Evolutionary conservation across 92 coral and sea anemone genomes (phyloP).

Genomic region (Epizoanthus scotinus): DNA sequence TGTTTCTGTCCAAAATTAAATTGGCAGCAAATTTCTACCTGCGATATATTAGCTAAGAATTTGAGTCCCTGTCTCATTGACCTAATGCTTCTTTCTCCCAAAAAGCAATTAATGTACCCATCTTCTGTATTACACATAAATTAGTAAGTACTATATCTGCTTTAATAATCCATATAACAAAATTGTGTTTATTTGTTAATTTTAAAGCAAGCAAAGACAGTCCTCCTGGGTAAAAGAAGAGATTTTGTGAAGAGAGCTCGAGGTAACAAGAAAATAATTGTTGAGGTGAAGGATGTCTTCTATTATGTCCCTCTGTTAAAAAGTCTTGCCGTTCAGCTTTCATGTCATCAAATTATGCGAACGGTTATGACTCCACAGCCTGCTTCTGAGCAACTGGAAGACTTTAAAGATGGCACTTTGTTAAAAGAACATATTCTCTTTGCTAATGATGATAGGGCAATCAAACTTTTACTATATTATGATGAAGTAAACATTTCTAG

Average conservation of each 20-base stretch:
- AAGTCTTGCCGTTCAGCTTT: conserved; percentile 43
- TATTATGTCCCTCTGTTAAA: conserved; percentile 48
- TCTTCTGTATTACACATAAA: too few species aligned
- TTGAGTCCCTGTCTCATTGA: too few species aligned
- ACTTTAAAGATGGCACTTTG: conserved; percentile 54
- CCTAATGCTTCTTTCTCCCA: too few species aligned
- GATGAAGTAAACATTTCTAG: conserved; percentile 49
- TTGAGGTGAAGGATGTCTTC: conserved; percentile 53
- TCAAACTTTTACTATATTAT: conserved; percentile 42
- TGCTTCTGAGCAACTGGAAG: conserved; percentile 34
- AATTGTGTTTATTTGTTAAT: too few species aligned
- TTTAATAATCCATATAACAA: too few species aligned
- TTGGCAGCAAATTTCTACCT: too few species aligned
- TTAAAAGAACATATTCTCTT: conserved; percentile 45
- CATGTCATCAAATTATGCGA: conserved; percentile 40
- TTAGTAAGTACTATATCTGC: too few species aligned
- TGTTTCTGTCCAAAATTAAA: too few species aligned
- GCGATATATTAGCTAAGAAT: too few species aligned
- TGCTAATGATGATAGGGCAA: conserved; percentile 43
- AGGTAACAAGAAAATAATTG: conserved; percentile 43
- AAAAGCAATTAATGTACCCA: too few species aligned
- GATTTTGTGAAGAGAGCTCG: conserved; percentile 20
- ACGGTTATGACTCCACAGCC: conserved; percentile 35
- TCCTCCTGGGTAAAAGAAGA: conserved; percentile 40
- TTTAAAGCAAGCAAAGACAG: conserved; percentile 37